Evolutionary conservation across 2,113 vertebrate genomes (phyloP).

Genomic region (Myxocyprinus asiaticus): DNA sequence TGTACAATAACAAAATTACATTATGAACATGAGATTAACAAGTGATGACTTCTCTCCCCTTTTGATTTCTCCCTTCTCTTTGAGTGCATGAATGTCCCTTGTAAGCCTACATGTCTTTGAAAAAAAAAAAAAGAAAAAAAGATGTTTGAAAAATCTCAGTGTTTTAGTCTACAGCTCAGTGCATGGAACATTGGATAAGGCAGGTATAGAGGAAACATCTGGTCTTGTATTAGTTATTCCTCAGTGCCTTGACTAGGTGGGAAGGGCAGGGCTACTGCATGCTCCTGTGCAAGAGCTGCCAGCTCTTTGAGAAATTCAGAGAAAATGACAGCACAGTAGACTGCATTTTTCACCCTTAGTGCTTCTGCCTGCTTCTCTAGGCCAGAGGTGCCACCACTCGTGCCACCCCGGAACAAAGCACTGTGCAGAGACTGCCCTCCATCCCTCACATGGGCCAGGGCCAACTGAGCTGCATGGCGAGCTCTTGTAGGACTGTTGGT

Average conservation of each 20-base stretch:
- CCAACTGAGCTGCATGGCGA: slow-evolving; percentile 83
- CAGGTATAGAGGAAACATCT: background rate
- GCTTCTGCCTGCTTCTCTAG: slow-evolving; percentile 86
- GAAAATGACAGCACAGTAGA: slow-evolving; percentile 94
- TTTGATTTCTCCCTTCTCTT: slow-evolving; percentile 3
- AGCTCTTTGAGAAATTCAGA: slow-evolving; percentile 96
- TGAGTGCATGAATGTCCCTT: slow-evolving; percentile 1
- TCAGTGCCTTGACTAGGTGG: slow-evolving; percentile 77
- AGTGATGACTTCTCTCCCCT: slow-evolving; percentile 4
- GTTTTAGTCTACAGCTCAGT: slow-evolving; percentile 1
- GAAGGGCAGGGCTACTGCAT: slow-evolving; percentile 88
- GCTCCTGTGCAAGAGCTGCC: slow-evolving; percentile 92
- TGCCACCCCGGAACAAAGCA: slow-evolving; percentile 73
- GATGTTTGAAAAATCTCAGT: background rate
- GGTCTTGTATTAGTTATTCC: slow-evolving; percentile 68
- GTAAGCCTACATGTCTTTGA: background rate
- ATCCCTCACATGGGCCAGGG: slow-evolving; percentile 85
- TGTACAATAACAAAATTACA: slow-evolving; percentile 51
- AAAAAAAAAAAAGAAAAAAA: slow-evolving; percentile 20
- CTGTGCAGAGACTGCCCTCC: slow-evolving; percentile 81
- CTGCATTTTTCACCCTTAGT: slow-evolving; percentile 90
- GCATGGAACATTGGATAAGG: slow-evolving; percentile 16
- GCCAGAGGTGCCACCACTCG: slow-evolving; percentile 42
- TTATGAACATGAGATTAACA: slow-evolving; percentile 47
- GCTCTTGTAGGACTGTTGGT: slow-evolving; percentile 89